phyloP scores from a whole-genome alignment of 2,113 vertebrate genomes.

The Oryctolagus cuniculus region mOryCun1.1 NC_091433.1:16983001-16983500 shows the following conservation, averaged over 20 bases:
- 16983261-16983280: not conserved
- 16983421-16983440: not conserved
- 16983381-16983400: not conserved
- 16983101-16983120: not conserved
- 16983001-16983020: not conserved
- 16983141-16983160: not conserved
- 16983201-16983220: not conserved
- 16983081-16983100: accelerated
- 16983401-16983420: not conserved
- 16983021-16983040: not conserved
- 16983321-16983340: not conserved
- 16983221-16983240: not conserved
- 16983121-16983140: not conserved
- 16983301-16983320: not conserved
- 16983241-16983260: not conserved
- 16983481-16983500: not conserved
- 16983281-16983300: not conserved
- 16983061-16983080: not conserved
- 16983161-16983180: not conserved
- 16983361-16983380: not conserved
- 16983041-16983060: not conserved
- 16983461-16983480: not conserved
- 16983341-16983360: not conserved
- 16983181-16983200: not conserved
- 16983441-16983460: no score